These are phyloP conservation scores for Drosophila glabriapex DNA, from an alignment of 2,888 invertebrate species.

Conservation along the genomic window DNA sequence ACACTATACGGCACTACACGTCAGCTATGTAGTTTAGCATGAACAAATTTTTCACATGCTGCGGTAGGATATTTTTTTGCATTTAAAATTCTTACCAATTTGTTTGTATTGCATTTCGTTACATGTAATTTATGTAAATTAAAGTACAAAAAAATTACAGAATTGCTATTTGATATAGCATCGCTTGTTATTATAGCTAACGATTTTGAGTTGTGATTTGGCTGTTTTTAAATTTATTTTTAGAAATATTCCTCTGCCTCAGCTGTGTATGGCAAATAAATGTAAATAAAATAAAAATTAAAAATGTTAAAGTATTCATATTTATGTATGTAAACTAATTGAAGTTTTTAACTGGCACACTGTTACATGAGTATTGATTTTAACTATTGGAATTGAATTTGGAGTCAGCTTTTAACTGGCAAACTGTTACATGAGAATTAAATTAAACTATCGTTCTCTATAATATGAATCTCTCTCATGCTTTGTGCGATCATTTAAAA, in stretches of 20 bases:
- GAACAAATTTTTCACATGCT: conserved; percentile 68
- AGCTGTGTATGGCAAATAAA: conserved; percentile 75
- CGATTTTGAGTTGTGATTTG: conserved; percentile 61
- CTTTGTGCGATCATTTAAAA: conserved; percentile 20
- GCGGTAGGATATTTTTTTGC: conserved; percentile 15
- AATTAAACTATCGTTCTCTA: background rate
- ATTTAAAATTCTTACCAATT: conserved; percentile 73
- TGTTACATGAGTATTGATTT: conserved; percentile 5
- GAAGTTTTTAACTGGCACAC: background rate
- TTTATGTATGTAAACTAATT: conserved; percentile 19
- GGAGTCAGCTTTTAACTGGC: background rate
- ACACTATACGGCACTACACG: conserved; percentile 56
- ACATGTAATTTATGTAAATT: conserved; percentile 79
- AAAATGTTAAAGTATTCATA: conserved; percentile 57
- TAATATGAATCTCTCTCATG: conserved; percentile 24
- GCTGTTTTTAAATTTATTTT: conserved; percentile 39
- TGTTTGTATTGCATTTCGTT: conserved; percentile 71
- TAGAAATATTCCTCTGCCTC: conserved; percentile 81
- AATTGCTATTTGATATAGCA: conserved; percentile 73
- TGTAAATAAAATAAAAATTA: conserved; percentile 68
- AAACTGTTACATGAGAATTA: conserved; percentile 1
- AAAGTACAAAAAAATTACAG: conserved; percentile 76
- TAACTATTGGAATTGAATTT: conserved; percentile 3
- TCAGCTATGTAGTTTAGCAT: conserved; percentile 64
- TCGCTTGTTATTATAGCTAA: conserved; percentile 78